These are phyloP conservation scores for Caerostris darwini DNA, from an alignment of 1,140 invertebrate genomes.

Conservation along the genomic window DNA sequence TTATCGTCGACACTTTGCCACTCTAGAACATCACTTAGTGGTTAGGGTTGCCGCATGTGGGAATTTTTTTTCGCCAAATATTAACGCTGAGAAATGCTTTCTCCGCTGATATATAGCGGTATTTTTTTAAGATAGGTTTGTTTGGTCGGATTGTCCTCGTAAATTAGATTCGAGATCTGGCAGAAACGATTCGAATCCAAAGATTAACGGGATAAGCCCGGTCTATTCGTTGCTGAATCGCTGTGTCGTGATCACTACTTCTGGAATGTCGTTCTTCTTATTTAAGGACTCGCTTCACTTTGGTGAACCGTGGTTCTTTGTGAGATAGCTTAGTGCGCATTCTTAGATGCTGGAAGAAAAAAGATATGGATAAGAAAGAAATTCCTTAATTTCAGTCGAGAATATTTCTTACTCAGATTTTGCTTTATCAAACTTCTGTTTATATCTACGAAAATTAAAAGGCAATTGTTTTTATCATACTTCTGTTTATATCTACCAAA, in stretches of 20 bases:
- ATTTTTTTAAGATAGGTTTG: neutral
- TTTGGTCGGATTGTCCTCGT: neutral
- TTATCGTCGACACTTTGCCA: constrained; percentile 49
- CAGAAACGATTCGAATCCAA: neutral
- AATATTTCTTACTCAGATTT: too few species aligned
- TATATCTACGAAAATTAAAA: too few species aligned
- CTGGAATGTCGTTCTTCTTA: neutral
- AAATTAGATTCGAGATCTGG: neutral
- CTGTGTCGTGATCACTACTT: neutral
- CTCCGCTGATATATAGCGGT: neutral
- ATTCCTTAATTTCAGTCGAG: neutral
- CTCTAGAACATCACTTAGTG: constrained; percentile 38
- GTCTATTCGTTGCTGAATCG: neutral
- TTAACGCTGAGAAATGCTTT: neutral
- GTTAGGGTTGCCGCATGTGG: neutral
- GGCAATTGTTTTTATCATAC: too few species aligned
- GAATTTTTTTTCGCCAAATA: constrained; percentile 11
- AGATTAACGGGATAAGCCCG: neutral
- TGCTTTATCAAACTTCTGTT: too few species aligned
- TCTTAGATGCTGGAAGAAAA: neutral
- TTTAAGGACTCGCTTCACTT: neutral
- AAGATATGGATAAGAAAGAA: neutral
- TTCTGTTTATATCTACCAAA: too few species aligned
- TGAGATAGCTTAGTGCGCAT: neutral
- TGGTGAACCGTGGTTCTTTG: neutral